Evolutionary conservation across 2,113 vertebrate genomes (phyloP).

Genomic region (Dinomys branickii): DNA sequence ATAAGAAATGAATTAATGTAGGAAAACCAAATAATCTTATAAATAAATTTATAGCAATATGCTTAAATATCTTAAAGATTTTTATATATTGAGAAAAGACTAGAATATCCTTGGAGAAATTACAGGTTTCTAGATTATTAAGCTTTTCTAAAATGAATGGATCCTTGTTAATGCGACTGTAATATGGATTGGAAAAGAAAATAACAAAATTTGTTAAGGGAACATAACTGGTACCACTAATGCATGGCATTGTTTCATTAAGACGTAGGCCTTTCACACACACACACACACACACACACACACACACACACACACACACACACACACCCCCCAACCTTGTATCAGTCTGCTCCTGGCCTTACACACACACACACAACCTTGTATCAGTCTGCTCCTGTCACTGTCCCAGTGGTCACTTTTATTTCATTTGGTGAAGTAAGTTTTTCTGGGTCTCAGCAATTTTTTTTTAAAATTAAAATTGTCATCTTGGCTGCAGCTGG

Average conservation of each 20-base stretch:
- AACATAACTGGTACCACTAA: neutral
- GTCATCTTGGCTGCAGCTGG: conserved; percentile 50
- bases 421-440: conserved; percentile 22
- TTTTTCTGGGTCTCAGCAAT: conserved; percentile 52
- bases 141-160: conserved; percentile 53
- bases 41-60: neutral
- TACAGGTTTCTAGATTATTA: conserved; percentile 39
- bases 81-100: conserved; percentile 30
- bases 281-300: neutral
- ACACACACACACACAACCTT: neutral
- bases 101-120: neutral
- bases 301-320: no score
- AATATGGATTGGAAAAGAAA: conserved; percentile 11
- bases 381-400: neutral
- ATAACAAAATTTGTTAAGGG: conserved; percentile 17
- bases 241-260: neutral
- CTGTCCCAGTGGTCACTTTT: neutral
- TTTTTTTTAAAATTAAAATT: conserved; percentile 59
- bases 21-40: conserved; percentile 24
- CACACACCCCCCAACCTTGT: no score
- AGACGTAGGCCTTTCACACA: conserved; percentile 6
- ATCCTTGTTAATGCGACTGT: conserved; percentile 16
- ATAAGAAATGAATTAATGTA: conserved; percentile 19
- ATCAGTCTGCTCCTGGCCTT: neutral
- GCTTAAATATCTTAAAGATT: neutral